Evolutionary conservation across 2,113 vertebrate genomes (phyloP).

Genomic region (Serinus canaria): DNA sequence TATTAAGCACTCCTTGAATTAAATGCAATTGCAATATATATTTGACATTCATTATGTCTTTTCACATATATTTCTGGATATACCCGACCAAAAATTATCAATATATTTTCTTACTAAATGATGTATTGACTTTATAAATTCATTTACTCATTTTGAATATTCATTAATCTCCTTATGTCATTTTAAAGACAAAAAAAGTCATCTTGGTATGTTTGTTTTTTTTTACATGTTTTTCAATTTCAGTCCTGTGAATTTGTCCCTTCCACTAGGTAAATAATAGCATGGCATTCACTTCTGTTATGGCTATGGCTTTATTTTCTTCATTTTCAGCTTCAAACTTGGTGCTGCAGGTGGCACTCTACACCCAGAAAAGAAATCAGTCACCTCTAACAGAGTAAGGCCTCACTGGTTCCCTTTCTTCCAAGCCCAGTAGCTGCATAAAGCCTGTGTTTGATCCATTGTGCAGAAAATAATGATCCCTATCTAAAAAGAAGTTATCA

Average conservation of each 20-base stretch:
- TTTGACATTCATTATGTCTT: not conserved
- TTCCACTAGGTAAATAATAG: not conserved
- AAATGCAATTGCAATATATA: not conserved
- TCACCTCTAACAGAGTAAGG: not conserved
- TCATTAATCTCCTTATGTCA: not conserved
- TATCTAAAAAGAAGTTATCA: not conserved
- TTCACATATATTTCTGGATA: not conserved
- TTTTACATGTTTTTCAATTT: not conserved
- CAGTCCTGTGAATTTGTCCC: rapidly evolving
- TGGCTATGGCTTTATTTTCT: not conserved
- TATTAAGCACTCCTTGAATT: not conserved
- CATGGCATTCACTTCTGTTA: not conserved
- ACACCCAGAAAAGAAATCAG: not conserved
- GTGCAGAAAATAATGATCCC: not conserved
- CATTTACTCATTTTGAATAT: not conserved
- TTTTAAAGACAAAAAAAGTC: not conserved
- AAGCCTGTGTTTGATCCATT: not conserved
- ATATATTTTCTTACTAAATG: not conserved
- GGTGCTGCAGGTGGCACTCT: slow-evolving; percentile 50
- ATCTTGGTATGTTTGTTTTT: not conserved
- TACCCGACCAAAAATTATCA: not conserved
- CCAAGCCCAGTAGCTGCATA: not conserved
- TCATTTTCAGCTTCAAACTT: not conserved
- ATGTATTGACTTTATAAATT: not conserved
- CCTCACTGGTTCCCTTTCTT: rapidly evolving